Evolutionary conservation across 2,888 invertebrate species (phyloP).

Genomic region (Hemithea aestivaria): DNA sequence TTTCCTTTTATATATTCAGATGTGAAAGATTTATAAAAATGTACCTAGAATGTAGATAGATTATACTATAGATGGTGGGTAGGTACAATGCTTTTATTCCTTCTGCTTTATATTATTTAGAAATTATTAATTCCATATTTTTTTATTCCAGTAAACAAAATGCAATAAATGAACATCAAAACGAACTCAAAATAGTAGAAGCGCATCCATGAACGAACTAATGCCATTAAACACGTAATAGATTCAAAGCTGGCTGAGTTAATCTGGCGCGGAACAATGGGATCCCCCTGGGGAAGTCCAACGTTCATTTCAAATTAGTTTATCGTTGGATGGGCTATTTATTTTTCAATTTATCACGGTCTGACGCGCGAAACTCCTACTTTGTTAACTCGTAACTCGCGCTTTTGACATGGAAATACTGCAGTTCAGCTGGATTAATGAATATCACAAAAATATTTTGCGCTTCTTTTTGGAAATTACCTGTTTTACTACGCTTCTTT

Average conservation of each 20-base stretch:
- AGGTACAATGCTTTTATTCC: no score
- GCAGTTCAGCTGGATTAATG: constrained; percentile 8
- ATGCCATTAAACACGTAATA: constrained; percentile 35
- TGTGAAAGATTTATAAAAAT: no score
- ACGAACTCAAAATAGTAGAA: constrained; percentile 1
- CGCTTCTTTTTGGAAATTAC: constrained; percentile 1
- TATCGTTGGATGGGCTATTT: constrained; percentile 36
- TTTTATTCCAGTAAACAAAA: no score
- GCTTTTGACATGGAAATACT: constrained; percentile 21
- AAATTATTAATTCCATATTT: no score
- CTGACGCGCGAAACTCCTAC: constrained; percentile 20
- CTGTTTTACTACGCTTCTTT: constrained; percentile 4
- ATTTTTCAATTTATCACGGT: constrained; percentile 34
- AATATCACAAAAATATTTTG: constrained; percentile 11
- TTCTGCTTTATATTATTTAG: no score
- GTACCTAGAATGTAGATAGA: no score
- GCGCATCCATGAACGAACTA: constrained; percentile 19
- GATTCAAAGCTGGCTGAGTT: constrained; percentile 34
- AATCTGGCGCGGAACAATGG: constrained; percentile 47
- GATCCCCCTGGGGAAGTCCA: constrained; percentile 37
- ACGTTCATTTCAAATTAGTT: constrained; percentile 50
- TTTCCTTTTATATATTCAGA: no score
- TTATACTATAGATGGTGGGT: no score
- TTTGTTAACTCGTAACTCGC: constrained; percentile 16
- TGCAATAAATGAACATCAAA: neutral